Evolutionary conservation across 2,888 invertebrate species (phyloP).

Genomic region (Himalopsyche japonica): DNA sequence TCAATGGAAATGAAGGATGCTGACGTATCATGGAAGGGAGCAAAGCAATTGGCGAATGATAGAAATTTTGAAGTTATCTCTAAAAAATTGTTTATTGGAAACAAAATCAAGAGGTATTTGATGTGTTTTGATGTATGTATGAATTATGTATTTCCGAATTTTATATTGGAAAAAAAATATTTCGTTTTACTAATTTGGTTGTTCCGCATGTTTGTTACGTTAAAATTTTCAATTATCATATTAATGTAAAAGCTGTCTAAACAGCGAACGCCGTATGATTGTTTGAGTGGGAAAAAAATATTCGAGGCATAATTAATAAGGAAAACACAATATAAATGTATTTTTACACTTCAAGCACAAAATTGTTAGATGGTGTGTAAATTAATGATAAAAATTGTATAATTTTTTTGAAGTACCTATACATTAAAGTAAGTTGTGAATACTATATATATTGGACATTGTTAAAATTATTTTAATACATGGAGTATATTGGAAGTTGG

Average conservation of each 20-base stretch:
- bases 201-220: no score
- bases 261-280: background rate
- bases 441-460: background rate
- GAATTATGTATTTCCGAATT: no score
- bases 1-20: background rate
- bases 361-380: conserved; percentile 1
- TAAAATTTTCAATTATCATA: no score
- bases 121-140: no score
- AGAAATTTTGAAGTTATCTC: no score
- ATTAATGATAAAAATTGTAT: background rate
- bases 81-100: no score
- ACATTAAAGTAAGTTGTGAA: background rate
- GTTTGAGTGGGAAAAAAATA: background rate
- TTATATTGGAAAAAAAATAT: no score
- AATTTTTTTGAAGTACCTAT: background rate
- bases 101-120: no score
- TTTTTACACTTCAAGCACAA: conserved; percentile 13
- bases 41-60: background rate
- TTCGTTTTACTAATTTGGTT: no score
- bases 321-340: background rate
- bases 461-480: conserved; percentile 3
- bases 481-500: background rate
- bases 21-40: background rate
- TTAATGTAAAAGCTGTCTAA: background rate
- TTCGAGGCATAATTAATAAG: background rate